Evolutionary conservation across 2,113 vertebrate species (phyloP), one percentile per base, ranked within the genome.

Genomic region (Apteryx owenii): DNA sequence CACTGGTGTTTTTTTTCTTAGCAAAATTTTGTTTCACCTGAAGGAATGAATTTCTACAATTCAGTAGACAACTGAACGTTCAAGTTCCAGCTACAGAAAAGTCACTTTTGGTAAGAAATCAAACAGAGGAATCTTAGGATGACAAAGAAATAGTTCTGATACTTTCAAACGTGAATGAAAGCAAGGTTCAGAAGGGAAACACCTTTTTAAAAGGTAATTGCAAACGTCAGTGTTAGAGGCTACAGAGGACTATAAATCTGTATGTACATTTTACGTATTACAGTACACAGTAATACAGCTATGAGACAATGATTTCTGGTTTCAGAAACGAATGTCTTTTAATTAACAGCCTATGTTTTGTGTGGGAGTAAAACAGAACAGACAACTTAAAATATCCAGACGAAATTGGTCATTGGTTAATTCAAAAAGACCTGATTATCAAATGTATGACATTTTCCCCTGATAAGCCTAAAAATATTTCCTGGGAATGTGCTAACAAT

Each of bases 401-500:
- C 89, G 83, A 93, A 92, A 94, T 92, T 77, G 88, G 85, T 86
- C 92, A 91, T 68, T 93, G 94, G 92, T 85, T 95, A 51, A 95
- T 85, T 96, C 82, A 70, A 81, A 95, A 95, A 94, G 96, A 96
- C 86, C 70, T 2, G 91, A 92, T 97, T 81, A 94, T 97, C 94
- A 95, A 87, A 82, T 50, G 71, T 94, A 96, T 97, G 96, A 95
- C 97, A 98, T 95, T 96, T 95, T 73, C 94, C 93, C 94, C 95
- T 40, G 90, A 93, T 94, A 97, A 98, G 95, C 96, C 91, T 93
- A 89, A 91, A 97, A 96, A 94, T 87, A 95, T 97, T 96, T 97
- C 96, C 94, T 94, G 97, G 94, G 97, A 97, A 98, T 96, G 96
- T 89, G 97, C 89, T 96, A 98, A 97, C 96, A 97, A 97, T 97